Evolutionary conservation across 2,113 vertebrate species (phyloP), one percentile per base, ranked within the genome.

Genomic region (Heterocephalus glaber): DNA sequence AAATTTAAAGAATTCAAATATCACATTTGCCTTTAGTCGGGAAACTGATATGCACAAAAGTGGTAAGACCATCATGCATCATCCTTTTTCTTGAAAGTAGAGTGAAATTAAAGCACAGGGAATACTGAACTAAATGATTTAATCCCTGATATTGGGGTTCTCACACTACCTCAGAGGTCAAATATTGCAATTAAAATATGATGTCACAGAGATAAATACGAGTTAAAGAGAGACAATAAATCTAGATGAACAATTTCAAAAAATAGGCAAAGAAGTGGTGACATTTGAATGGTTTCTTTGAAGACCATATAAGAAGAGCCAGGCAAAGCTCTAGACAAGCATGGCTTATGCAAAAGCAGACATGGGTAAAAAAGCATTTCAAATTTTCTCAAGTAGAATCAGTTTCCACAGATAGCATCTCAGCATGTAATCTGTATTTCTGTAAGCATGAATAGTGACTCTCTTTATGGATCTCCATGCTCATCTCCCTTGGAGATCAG

Each of bases 301-400:
- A 94, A 76, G 56, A 58, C 47, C 17, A 20, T 38, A 2, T 41
- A 41, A 94, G 20, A 74, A 52, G 0, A 85, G 41, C 28, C 17
- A 79, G 68, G 41, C 41, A 83, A 49, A 72, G 11, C 28, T 61
- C 8, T 24, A 68, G n/a, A 38, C 5, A 79, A 26, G 41, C 74
- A 84, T 8, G 30, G 6, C 77, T 84, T 89, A 35, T 80, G 47
- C n/a, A 88, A 86, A 88, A 89, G 54, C 82, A 88, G 44, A 92
- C 49, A 81, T 24, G 30, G 22, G 56, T n/a, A 35, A 4, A 87
- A 77, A 72, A 28, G 17, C 33, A 86, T 6, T 49, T 76, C 24
- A 20, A 33, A 60, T 70, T 90, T 92, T 83, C 74, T 96, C 70
- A 88, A 41, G 33, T 3, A 85, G 84, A 86, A 86, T 65, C 33